Evolutionary conservation across 2,797 vertebrate species (phyloP).

Genomic region (Sebastes melanostomus): DNA sequence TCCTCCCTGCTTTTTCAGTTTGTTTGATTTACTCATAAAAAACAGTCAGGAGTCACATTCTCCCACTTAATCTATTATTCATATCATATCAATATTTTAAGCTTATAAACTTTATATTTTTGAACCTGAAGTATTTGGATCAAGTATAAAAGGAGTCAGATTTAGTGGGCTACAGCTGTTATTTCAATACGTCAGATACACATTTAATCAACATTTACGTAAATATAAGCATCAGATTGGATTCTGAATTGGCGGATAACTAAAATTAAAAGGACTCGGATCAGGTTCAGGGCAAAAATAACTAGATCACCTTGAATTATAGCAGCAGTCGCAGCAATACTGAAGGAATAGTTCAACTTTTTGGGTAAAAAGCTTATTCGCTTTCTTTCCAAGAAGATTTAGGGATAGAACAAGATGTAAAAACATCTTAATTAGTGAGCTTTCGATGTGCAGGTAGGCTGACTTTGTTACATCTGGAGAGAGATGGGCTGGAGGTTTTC

Average conservation of each 20-base stretch:
- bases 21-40: not conserved
- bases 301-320: not conserved
- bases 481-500: not conserved
- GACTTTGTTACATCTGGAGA: not conserved
- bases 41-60: not conserved
- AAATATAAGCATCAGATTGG: not conserved
- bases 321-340: not conserved
- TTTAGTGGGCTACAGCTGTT: not conserved
- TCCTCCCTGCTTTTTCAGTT: not conserved
- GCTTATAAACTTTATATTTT: not conserved
- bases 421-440: not conserved
- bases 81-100: not conserved
- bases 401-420: not conserved
- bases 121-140: not conserved
- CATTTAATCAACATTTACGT: not conserved
- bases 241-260: not conserved
- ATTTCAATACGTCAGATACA: not conserved
- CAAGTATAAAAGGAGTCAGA: not conserved
- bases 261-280: not conserved
- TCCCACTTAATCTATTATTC: not conserved
- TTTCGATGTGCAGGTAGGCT: not conserved
- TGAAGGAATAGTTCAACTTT: not conserved
- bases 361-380: not conserved
- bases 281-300: not conserved
- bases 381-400: not conserved